Evolutionary conservation across 2,888 invertebrate genomes (phyloP).

Genomic region (Chalcosyrphus nemorum): DNA sequence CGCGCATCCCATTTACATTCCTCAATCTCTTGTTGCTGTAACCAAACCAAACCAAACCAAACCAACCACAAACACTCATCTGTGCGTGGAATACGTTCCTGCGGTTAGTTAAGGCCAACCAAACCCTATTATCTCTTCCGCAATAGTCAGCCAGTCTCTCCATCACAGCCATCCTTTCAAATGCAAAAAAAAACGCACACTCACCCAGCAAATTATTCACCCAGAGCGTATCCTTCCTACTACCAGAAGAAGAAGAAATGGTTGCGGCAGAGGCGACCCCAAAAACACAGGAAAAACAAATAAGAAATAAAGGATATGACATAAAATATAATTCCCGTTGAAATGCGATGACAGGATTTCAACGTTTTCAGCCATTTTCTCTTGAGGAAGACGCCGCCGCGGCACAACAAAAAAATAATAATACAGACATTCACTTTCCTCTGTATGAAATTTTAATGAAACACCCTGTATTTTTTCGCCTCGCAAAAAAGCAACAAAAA

Average conservation of each 20-base stretch:
- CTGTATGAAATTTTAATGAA: conserved; percentile 70
- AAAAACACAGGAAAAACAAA: conserved; percentile 47
- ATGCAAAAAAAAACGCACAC: conserved; percentile 33
- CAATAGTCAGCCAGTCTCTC: conserved; percentile 10
- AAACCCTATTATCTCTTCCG: conserved; percentile 43
- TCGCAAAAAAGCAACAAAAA: background rate
- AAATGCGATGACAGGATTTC: conserved; percentile 73
- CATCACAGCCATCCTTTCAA: conserved; percentile 35
- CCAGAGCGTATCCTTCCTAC: conserved; percentile 46
- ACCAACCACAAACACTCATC: conserved; percentile 35
- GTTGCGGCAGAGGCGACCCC: background rate
- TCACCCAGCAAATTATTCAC: conserved; percentile 69
- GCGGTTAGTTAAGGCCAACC: conserved; percentile 56
- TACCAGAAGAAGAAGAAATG: background rate
- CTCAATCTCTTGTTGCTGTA: background rate
- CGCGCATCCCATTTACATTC: conserved; percentile 52
- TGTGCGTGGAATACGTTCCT: conserved; percentile 60
- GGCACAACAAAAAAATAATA: conserved; percentile 22
- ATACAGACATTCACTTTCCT: conserved; percentile 60
- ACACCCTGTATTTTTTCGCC: conserved; percentile 61
- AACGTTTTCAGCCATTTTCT: conserved; percentile 69
- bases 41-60: too few species aligned
- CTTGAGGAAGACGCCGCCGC: conserved; percentile 15
- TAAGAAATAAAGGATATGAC: conserved; percentile 69
- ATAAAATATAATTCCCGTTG: conserved; percentile 72